Conservation (phyloP, 2,113 vertebrate species). For the Scatophagus argus region DNA sequence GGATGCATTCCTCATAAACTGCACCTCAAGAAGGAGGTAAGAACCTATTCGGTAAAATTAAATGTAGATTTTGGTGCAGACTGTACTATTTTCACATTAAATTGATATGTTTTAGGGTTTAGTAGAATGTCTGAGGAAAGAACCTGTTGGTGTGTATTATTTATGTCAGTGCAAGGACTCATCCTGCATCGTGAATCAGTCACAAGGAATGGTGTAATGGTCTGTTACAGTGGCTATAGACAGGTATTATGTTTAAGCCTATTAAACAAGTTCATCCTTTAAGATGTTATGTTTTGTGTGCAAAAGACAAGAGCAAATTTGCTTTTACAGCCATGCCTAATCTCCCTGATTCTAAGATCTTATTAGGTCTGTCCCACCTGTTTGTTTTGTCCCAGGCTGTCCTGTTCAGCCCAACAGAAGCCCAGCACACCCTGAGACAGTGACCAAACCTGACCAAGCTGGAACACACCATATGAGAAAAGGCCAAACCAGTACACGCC, state of each 20-base stretch:
- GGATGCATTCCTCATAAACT: background rate
- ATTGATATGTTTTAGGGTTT: background rate
- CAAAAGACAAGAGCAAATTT: background rate
- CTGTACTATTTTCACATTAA: background rate
- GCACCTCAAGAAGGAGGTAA: slow-evolving; percentile 34
- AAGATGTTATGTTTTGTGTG: no score
- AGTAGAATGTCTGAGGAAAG: background rate
- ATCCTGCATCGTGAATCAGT: slow-evolving; percentile 2
- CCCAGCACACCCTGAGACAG: slow-evolving; percentile 5
- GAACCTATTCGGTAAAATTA: background rate
- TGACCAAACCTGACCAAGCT: background rate
- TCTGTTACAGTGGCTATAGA: background rate
- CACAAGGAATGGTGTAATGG: background rate
- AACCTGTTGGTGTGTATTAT: background rate
- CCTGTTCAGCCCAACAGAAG: background rate
- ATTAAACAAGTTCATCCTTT: background rate
- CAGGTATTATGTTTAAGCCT: background rate
- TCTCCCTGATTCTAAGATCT: background rate
- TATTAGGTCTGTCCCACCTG: background rate
- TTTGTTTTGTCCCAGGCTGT: slow-evolving; percentile 23
- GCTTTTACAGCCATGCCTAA: background rate
- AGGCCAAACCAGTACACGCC: background rate
- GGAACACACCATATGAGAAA: background rate
- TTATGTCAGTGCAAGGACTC: background rate
- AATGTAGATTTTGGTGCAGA: background rate